A percentile compares a stretch with the other conserved stretches of the same genome.
phyloP scores from a whole-genome alignment of 1,140 invertebrate genomes.

The Acromyrmex heyeri region DNA sequence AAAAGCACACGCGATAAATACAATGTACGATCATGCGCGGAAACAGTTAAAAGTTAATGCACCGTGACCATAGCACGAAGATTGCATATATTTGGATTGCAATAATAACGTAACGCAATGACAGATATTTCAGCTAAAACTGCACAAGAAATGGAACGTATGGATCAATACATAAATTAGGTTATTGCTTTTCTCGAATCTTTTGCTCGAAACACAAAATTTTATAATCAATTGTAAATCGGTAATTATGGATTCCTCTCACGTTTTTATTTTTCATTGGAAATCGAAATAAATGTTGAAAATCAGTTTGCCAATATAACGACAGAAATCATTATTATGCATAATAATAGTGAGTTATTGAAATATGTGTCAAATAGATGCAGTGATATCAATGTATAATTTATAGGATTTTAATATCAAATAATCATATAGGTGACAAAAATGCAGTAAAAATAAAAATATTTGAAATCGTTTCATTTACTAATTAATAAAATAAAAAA shows the following conservation, averaged over 20 bases:
- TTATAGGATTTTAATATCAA: slow-evolving; percentile 21
- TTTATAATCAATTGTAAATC: not conserved
- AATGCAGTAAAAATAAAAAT: not conserved
- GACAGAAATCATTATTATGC: not conserved
- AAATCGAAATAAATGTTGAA: not conserved
- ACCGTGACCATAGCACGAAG: slow-evolving; percentile 8
- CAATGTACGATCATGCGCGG: not conserved
- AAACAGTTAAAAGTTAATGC: slow-evolving; percentile 41
- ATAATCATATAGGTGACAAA: not conserved
- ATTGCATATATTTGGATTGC: not conserved
- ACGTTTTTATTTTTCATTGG: not conserved
- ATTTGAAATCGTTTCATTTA: slow-evolving; percentile 1
- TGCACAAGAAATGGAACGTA: slow-evolving; percentile 13
- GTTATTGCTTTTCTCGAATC: slow-evolving; percentile 19
- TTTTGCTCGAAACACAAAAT: slow-evolving; percentile 14
- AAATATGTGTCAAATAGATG: slow-evolving; percentile 25
- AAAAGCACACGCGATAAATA: slow-evolving; percentile 35
- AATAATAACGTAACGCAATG: slow-evolving; percentile 25
- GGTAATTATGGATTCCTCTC: not conserved
- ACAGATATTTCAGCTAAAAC: not conserved
- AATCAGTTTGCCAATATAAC: slow-evolving; percentile 14
- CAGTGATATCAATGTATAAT: slow-evolving; percentile 5
- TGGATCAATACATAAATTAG: slow-evolving; percentile 16
- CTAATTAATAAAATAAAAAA: not conserved
- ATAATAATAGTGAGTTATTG: not conserved